A percentile compares a stretch with the other conserved stretches of the same genome.
These are phyloP conservation scores for Acleris cristana DNA, from an alignment of 2,888 invertebrate genomes.

Conservation along the genomic window DNA sequence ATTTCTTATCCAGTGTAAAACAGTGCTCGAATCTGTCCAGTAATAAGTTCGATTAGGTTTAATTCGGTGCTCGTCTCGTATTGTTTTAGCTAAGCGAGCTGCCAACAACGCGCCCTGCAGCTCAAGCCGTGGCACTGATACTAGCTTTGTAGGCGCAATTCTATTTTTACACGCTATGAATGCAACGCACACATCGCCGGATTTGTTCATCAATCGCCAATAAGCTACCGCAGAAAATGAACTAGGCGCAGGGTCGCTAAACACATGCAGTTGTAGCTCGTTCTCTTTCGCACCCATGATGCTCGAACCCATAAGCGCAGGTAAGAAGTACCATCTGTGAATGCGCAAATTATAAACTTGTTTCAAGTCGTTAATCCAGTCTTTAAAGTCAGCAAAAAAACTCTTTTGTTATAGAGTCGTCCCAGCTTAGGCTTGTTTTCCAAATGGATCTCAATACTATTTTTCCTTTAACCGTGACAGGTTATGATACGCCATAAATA, in stretches of 20 bases:
- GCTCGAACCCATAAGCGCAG: background rate
- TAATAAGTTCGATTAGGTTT: constrained; percentile 14
- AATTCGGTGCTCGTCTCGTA: constrained; percentile 33
- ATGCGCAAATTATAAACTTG: constrained; percentile 11
- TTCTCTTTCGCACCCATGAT: background rate
- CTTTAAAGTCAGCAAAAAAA: background rate
- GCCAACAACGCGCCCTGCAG: constrained; percentile 1
- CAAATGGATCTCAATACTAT: background rate
- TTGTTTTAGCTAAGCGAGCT: constrained; percentile 21
- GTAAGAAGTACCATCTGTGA: constrained; percentile 34
- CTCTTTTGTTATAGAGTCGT: background rate
- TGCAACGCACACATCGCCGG: background rate
- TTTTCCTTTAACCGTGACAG: constrained; percentile 2
- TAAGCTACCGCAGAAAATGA: constrained; percentile 42
- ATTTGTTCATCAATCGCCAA: constrained; percentile 18
- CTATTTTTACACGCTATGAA: constrained; percentile 1
- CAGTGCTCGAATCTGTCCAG: constrained; percentile 38
- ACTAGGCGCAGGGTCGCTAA: constrained; percentile 44
- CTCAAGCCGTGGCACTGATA: background rate
- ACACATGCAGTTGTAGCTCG: constrained; percentile 38
- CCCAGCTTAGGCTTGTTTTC: background rate
- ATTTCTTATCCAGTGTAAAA: constrained; percentile 35
- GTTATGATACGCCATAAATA: background rate
- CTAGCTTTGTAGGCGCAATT: background rate
- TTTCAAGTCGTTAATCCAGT: background rate